Evolutionary conservation across 2,113 vertebrate species (phyloP).

Genomic region (Epinephelus fuscoguttatus): DNA sequence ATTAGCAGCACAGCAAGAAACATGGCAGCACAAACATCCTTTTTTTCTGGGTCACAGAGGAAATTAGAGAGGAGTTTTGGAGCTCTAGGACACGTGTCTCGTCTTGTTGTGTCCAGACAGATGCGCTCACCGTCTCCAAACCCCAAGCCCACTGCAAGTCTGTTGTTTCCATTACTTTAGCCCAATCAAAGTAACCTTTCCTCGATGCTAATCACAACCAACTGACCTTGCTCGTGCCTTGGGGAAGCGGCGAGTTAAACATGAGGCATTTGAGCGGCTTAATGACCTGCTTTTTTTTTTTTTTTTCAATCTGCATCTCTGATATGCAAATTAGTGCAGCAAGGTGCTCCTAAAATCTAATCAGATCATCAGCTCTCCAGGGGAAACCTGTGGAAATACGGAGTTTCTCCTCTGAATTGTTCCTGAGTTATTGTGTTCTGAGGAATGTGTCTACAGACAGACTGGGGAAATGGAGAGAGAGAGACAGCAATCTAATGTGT

Average conservation of each 20-base stretch:
- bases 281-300: conserved; percentile 44
- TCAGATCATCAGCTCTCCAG: conserved; percentile 58
- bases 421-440: conserved; percentile 6
- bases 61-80: conserved; percentile 27
- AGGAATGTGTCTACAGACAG: conserved; percentile 23
- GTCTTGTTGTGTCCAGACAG: conserved; percentile 22
- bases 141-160: neutral
- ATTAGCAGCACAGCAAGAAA: conserved; percentile 37
- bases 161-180: conserved; percentile 35
- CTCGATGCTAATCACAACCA: conserved; percentile 43
- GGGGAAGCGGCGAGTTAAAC: conserved; percentile 40
- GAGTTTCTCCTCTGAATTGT: conserved; percentile 20
- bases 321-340: conserved; percentile 65
- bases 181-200: conserved; percentile 59
- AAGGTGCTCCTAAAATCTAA: conserved; percentile 61
- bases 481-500: neutral
- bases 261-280: conserved; percentile 48
- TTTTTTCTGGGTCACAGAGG: conserved; percentile 59
- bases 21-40: conserved; percentile 33
- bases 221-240: conserved; percentile 45
- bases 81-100: conserved; percentile 30
- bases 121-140: conserved; percentile 7
- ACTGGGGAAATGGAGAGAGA: neutral
- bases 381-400: conserved; percentile 36
- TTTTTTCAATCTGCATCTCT: conserved; percentile 11